phyloP scores from a whole-genome alignment of 2,797 vertebrate genomes.

The Sternotherus odoratus region DNA sequence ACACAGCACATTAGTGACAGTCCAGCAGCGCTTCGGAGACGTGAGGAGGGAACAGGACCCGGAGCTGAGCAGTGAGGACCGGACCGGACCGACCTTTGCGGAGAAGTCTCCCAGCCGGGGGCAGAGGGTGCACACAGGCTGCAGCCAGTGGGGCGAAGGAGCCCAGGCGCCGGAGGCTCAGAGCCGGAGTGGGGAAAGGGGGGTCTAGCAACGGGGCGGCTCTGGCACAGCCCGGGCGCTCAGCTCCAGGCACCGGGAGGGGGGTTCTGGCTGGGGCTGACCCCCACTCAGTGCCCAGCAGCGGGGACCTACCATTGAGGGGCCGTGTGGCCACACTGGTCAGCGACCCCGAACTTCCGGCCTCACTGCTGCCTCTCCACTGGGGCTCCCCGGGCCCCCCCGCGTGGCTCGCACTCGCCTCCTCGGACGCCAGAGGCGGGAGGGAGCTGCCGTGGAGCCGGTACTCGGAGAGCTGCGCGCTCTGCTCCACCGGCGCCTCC shows the following conservation, averaged over 20 bases:
- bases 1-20: constrained; percentile 48
- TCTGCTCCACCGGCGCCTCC: constrained; percentile 67
- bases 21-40: background rate
- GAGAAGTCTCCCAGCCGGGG: fast-evolving
- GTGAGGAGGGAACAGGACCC: background rate
- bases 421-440: constrained; percentile 71
- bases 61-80: background rate
- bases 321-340: constrained; percentile 77
- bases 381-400: constrained; percentile 75
- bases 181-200: background rate
- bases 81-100: background rate
- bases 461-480: constrained; percentile 77
- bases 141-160: background rate
- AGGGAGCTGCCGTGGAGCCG: constrained; percentile 81
- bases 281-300: background rate
- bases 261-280: background rate
- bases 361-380: constrained; percentile 79
- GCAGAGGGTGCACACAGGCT: fast-evolving
- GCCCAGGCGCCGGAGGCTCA: background rate
- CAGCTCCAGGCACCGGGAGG: background rate
- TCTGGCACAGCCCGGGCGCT: no score
- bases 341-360: constrained; percentile 59
- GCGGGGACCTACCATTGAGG: constrained; percentile 86
- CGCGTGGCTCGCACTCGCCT: constrained; percentile 79
- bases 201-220: no score